Evolutionary conservation across 2,797 vertebrate genomes (phyloP), one percentile per base, ranked within the genome.

Genomic region (Hippocampus kuda): DNA sequence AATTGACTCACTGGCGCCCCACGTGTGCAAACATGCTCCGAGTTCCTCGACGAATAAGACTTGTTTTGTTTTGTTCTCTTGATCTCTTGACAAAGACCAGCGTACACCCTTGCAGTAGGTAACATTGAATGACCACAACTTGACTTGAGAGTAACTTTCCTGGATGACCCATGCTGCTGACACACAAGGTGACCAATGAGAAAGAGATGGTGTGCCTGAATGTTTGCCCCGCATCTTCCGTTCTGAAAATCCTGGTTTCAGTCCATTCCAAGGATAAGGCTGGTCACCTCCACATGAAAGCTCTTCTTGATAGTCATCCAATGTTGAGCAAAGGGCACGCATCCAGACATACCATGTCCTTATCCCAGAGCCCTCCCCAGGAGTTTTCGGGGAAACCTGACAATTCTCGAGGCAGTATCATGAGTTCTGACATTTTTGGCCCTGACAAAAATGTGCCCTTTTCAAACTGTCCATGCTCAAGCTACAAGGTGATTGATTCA

Each of bases 81-180:
- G n/a, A 73, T 76, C 70, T 76, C 77, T 83, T 88, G 89, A 89
- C 88, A 89, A 91, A 88, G 80, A 76, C 87, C 89, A 89, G 88
- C 80, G 72, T 84, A 81, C 72, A 72, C 87, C 86, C 88, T 91
- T 90, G 88, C 87, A 88, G 86, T 88, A 90, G 82, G 87, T 84
- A 87, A 84, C 88, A 90, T 90, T 90, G 90, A 91, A 91, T 92
- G 91, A 89, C 87, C 89, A 90, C 87, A 89, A 91, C 91, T 90
- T 91, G 91, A 92, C 90, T 91, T 91, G 91, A 91, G 87, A 90
- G 88, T 90, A 91, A 89, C 88, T 81, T 88, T 90, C 85, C 88
- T 87, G 83, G 88, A 90, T 85, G 88, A 91, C 88, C 89, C 87
- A 90, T 91, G 79, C 81, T 88, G 85, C 84, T 85, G 84, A 87